These are phyloP conservation scores for Onychorhynchus coronatus DNA, from an alignment of 2,113 vertebrate species.

Conservation along the genomic window DNA sequence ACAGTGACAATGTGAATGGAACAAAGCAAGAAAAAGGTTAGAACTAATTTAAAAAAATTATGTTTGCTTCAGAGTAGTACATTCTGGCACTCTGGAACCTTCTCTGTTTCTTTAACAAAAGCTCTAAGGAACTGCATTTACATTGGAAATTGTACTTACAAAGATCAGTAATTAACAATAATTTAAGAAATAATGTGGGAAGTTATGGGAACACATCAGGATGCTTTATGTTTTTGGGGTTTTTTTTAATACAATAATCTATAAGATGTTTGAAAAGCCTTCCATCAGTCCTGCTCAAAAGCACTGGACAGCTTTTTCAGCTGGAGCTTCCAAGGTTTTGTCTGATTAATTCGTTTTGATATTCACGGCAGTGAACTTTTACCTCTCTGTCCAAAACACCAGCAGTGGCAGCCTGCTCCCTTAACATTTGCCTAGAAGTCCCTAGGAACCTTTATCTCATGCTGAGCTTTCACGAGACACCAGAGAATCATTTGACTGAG, in stretches of 20 bases:
- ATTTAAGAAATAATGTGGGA: neutral
- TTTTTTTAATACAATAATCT: neutral
- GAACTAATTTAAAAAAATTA: fast-evolving
- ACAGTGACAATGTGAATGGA: neutral
- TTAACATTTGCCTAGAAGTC: constrained; percentile 2
- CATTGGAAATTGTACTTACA: neutral
- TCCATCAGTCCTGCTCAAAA: neutral
- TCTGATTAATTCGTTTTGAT: constrained; percentile 15
- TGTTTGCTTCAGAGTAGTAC: neutral
- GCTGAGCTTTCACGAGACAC: constrained; percentile 46
- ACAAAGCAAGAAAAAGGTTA: neutral
- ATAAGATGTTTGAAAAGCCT: neutral
- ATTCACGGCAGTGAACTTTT: neutral
- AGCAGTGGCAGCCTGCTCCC: neutral
- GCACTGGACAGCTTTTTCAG: neutral
- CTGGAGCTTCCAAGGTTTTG: neutral
- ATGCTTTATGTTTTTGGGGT: neutral
- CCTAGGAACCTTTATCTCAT: constrained; percentile 31
- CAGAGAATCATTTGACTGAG: neutral
- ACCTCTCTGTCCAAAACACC: neutral
- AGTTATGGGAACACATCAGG: neutral
- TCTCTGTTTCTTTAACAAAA: neutral
- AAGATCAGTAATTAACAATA: neutral
- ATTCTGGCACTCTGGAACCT: neutral
- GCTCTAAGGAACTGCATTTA: neutral